Conservation (phyloP, 2,888 invertebrate genomes). For the Drosophila kuntzei region DNA sequence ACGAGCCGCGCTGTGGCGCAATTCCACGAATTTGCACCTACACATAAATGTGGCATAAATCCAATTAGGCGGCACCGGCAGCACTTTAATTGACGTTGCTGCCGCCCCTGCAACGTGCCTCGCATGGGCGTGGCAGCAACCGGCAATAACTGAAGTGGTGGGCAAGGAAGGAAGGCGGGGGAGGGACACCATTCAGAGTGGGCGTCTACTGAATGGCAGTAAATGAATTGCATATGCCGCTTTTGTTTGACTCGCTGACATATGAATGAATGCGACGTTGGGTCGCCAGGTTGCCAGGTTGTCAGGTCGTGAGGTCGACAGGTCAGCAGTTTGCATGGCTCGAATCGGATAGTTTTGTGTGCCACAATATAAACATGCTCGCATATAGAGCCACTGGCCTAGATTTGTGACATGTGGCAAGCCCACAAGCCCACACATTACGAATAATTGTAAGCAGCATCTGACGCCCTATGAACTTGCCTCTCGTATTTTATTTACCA, state of each 20-base stretch:
- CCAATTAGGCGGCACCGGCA: constrained; percentile 77
- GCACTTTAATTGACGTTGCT: constrained; percentile 77
- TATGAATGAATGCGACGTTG: constrained; percentile 58
- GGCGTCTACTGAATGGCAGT: constrained; percentile 60
- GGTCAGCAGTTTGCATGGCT: constrained; percentile 35
- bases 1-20: constrained; percentile 44
- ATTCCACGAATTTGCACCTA: constrained; percentile 75
- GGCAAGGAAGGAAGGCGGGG: not conserved
- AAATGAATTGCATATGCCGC: constrained; percentile 79
- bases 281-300: constrained; percentile 31
- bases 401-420: constrained; percentile 33
- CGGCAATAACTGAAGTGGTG: not conserved
- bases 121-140: constrained; percentile 11
- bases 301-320: constrained; percentile 30
- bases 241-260: constrained; percentile 68
- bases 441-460: constrained; percentile 12
- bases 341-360: constrained; percentile 6
- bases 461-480: constrained; percentile 28
- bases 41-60: constrained; percentile 80
- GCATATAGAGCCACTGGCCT: constrained; percentile 40
- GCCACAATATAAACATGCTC: constrained; percentile 13
- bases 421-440: constrained; percentile 1
- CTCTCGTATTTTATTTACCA: constrained; percentile 33
- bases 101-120: constrained; percentile 19
- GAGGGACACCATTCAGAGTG: not conserved